Conservation (phyloP, 1,140 invertebrate species). For the Asobara japonica region DNA sequence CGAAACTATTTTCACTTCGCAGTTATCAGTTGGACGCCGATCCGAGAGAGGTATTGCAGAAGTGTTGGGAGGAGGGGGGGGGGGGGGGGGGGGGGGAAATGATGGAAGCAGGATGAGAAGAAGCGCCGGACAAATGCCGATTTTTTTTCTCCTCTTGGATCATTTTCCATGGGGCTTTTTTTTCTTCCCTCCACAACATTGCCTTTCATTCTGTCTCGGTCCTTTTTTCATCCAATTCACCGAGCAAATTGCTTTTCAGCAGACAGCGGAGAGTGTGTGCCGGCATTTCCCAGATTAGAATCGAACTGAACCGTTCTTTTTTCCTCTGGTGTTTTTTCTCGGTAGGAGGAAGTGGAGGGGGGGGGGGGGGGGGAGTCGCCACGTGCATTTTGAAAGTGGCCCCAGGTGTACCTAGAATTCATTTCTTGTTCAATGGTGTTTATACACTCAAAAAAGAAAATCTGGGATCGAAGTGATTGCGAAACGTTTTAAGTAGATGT, state of each 20-base stretch:
- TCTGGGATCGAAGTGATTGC: too few species aligned
- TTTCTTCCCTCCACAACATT: constrained; percentile 6
- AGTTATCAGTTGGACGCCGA: constrained; percentile 16
- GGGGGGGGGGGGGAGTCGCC: too few species aligned
- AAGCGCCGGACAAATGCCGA: neutral
- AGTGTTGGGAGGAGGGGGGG: neutral
- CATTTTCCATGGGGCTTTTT: constrained; percentile 5
- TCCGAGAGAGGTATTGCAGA: neutral
- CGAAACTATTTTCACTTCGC: constrained; percentile 24
- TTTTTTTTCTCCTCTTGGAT: neutral
- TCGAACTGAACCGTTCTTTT: neutral
- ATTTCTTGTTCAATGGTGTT: constrained; percentile 43
- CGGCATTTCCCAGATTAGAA: constrained; percentile 20
- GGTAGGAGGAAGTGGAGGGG: neutral
- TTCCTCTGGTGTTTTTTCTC: constrained; percentile 2
- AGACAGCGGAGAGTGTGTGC: neutral
- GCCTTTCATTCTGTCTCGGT: neutral
- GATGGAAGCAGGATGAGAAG: neutral
- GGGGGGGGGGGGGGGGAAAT: neutral
- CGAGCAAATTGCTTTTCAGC: constrained; percentile 20
- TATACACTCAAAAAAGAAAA: too few species aligned
- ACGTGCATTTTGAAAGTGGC: constrained; percentile 52
- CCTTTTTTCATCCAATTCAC: constrained; percentile 12
- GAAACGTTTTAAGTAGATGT: too few species aligned
- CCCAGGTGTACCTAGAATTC: constrained; percentile 60